Evolutionary conservation across 2,797 vertebrate genomes (phyloP), one percentile per base, ranked within the genome.

Genomic region (Siniperca scherzeri): DNA sequence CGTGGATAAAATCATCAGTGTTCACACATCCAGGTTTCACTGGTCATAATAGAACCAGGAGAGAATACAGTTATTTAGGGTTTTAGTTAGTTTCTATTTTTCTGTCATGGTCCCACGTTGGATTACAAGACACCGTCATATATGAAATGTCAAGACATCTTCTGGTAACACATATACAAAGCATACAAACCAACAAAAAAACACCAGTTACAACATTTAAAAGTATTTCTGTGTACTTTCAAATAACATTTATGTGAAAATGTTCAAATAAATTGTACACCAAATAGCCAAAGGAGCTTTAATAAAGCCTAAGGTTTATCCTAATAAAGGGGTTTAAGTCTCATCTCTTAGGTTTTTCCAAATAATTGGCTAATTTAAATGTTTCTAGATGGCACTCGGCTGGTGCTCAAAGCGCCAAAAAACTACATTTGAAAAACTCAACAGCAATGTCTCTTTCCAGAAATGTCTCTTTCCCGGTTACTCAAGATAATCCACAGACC

Each of bases 1-100:
- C 1, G 7, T 33, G n/a, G 36, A 68, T 62, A 6, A 77, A 77
- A 67, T 40, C 12, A 36, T 77, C 21, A 46, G 22, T 78, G 64
- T 62, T 70, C 40, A 74, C 36, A 33, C 16, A 33, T 65, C 10
- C 36, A 72, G 42, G 56, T 40, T 62, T 40, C 19, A 40, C 30
- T 10, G 6, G 14, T 25, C 0, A 13, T n/a, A 42, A 57, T 50
- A 21, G 55, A 77, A 71, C 13, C 36, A 38, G 7, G 9, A 64
- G 22, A 27, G 11, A 66, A 53, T 17, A 48, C 6, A 11, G 73
- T 36, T 59, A 57, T 40, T 61, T 73, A 16, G 1, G 16, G 7
- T 36, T 33, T 33, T 36, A 38, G 19, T 53, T 52, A 10, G 21
- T 52, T 50, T 57, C 19, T 13, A 16, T 77, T 50, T 50, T 42